phyloP scores from a whole-genome alignment of 2,113 vertebrate species.

The Siniperca chuatsi region DNA sequence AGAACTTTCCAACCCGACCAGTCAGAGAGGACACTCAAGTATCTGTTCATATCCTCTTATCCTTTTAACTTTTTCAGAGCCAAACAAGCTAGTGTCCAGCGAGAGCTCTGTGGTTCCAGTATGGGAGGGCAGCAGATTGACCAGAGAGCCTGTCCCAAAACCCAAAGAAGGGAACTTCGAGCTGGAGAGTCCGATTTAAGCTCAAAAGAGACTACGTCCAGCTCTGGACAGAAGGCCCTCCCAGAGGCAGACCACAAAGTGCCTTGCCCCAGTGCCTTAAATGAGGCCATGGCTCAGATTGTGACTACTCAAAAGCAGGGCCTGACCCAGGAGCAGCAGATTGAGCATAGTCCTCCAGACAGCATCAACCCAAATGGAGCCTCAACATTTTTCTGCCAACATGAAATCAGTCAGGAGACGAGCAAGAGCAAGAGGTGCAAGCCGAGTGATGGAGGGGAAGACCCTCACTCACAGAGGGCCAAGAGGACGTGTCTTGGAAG shows the following conservation, averaged over 20 bases:
- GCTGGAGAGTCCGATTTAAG: constrained; percentile 52
- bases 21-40: constrained; percentile 63
- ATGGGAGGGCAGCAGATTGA: constrained; percentile 50
- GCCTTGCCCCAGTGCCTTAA: constrained; percentile 10
- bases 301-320: constrained; percentile 20
- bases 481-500: constrained; percentile 80
- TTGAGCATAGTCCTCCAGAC: constrained; percentile 48
- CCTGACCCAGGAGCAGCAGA: constrained; percentile 33
- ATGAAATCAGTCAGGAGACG: constrained; percentile 74
- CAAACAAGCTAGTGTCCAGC: constrained; percentile 83
- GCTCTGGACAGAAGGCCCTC: constrained; percentile 67
- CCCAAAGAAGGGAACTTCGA: constrained; percentile 61
- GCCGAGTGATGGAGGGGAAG: constrained; percentile 68
- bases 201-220: constrained; percentile 65
- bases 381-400: constrained; percentile 74
- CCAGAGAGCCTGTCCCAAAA: constrained; percentile 52
- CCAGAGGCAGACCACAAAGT: constrained; percentile 27
- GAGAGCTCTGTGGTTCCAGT: constrained; percentile 26
- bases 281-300: constrained; percentile 31
- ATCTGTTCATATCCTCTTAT: constrained; percentile 64
- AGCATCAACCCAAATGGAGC: constrained; percentile 71
- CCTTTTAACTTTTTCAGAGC: constrained; percentile 81
- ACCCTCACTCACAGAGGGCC: constrained; percentile 67
- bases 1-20: constrained; percentile 65
- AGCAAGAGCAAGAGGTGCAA: constrained; percentile 74